These are phyloP conservation scores for Coremacera marginata DNA, from an alignment of 2,888 invertebrate genomes.

Conservation along the genomic window DNA sequence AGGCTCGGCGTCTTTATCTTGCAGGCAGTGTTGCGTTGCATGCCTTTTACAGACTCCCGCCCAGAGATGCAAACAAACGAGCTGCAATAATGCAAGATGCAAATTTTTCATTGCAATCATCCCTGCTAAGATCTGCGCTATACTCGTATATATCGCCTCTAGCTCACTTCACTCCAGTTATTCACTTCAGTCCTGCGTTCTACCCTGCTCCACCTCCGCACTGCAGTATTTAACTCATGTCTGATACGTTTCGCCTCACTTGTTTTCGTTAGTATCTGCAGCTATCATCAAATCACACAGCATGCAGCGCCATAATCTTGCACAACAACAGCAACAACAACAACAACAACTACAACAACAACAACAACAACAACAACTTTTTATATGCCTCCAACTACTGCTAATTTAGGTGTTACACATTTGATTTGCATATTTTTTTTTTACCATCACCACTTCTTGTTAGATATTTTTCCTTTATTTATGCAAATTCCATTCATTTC, in stretches of 20 bases:
- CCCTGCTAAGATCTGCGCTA: neutral
- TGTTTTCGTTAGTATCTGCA: neutral
- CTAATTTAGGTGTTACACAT: conserved; percentile 47
- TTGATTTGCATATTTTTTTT: conserved; percentile 39
- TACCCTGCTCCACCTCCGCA: no score
- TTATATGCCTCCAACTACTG: conserved; percentile 28
- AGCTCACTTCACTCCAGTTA: neutral
- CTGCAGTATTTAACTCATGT: neutral
- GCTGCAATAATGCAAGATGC: neutral
- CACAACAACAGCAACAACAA: conserved; percentile 25
- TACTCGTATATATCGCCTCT: neutral
- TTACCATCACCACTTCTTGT: neutral
- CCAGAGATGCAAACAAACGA: neutral
- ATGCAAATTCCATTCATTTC: neutral
- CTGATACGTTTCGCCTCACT: conserved; percentile 3
- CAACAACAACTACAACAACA: no score
- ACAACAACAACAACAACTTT: conserved; percentile 23
- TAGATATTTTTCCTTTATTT: neutral
- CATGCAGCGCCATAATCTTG: conserved; percentile 18
- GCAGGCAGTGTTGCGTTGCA: conserved; percentile 2
- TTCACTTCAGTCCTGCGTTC: neutral
- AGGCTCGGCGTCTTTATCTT: neutral
- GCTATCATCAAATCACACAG: conserved; percentile 12
- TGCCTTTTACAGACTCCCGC: neutral
- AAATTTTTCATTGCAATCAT: neutral